Evolutionary conservation across 2,888 invertebrate genomes (phyloP).

Genomic region (Laspeyria flexula): DNA sequence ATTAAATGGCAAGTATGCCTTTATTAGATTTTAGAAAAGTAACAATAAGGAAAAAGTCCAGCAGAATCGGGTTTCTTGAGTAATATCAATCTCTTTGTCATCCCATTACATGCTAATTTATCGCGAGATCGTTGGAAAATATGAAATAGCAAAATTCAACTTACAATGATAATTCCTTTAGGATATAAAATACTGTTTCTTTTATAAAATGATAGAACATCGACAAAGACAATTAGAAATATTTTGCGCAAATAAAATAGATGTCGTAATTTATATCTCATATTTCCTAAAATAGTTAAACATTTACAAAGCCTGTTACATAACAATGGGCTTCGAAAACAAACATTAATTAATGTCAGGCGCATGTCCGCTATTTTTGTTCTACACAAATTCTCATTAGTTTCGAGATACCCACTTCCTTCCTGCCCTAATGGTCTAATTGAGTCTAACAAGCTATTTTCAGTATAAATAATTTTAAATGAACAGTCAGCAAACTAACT

Average conservation of each 20-base stretch:
- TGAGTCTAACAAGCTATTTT: neutral
- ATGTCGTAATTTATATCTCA: no score
- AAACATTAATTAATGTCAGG: slow-evolving; percentile 1
- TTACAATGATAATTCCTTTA: no score
- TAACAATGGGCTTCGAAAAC: no score
- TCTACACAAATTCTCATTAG: slow-evolving; percentile 1
- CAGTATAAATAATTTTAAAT: neutral
- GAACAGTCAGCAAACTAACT: neutral
- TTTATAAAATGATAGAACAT: no score
- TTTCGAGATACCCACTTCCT: neutral
- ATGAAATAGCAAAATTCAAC: no score
- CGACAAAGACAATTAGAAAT: no score
- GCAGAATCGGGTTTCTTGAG: neutral
- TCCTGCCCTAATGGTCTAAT: neutral
- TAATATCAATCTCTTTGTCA: neutral
- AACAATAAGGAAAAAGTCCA: neutral
- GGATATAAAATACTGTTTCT: no score
- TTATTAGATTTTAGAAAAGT: neutral
- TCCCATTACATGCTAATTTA: neutral
- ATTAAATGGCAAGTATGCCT: neutral
- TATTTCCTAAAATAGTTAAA: no score
- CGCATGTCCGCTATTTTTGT: neutral
- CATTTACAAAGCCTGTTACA: no score
- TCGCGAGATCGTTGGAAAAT: no score
- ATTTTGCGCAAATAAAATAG: no score